A percentile compares a stretch with the other conserved stretches of the same genome.
Conservation (phyloP, 2,797 vertebrate genomes). For the Heteromormyrus szaboi region DNA sequence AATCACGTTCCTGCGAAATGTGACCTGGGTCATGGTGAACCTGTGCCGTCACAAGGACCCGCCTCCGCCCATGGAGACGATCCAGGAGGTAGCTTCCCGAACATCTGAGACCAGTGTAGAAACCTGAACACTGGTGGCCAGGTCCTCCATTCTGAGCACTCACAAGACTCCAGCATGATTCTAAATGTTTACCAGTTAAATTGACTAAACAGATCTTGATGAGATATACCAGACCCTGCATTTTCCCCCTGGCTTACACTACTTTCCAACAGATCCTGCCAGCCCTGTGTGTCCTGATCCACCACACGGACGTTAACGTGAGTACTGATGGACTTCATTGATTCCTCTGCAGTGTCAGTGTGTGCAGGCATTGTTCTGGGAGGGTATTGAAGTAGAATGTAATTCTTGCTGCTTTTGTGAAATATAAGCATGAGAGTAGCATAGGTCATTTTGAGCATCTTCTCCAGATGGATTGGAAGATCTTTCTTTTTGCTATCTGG, state of each 20-base stretch:
- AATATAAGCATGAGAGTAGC: neutral
- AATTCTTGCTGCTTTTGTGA: neutral
- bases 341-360: neutral
- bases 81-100: conserved; percentile 78
- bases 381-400: neutral
- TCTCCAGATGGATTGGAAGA: no score
- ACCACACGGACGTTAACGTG: conserved; percentile 98
- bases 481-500: neutral
- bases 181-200: neutral
- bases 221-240: no score
- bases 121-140: neutral
- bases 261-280: conserved; percentile 77
- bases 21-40: conserved; percentile 99
- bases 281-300: conserved; percentile 93
- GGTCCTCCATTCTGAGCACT: neutral
- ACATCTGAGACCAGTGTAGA: neutral
- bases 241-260: neutral
- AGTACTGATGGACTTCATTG: conserved; percentile 55
- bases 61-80: conserved; percentile 98
- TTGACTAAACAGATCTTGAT: neutral
- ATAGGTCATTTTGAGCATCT: neutral
- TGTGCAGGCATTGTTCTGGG: neutral
- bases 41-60: conserved; percentile 98
- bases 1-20: conserved; percentile 98
- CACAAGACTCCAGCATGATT: no score